Evolutionary conservation across 2,888 invertebrate genomes (phyloP).

Genomic region (Hemicrepidius hirtus): DNA sequence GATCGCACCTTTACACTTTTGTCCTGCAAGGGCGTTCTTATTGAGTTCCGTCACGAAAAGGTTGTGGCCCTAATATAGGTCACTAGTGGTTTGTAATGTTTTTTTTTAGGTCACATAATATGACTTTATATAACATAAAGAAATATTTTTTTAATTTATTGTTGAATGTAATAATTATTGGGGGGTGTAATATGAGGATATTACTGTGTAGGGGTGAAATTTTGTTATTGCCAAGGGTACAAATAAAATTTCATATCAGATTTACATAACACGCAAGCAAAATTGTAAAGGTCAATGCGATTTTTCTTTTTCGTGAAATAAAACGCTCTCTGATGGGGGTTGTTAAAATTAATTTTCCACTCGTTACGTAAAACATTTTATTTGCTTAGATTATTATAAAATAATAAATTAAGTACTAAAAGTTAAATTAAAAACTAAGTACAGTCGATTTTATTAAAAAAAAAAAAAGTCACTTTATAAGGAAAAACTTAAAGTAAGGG

Average conservation of each 20-base stretch:
- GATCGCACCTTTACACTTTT: slow-evolving; percentile 35
- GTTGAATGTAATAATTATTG: neutral
- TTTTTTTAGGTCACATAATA: neutral
- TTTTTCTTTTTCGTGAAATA: slow-evolving; percentile 9
- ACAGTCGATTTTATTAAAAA: neutral
- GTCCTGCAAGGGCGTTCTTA: slow-evolving; percentile 36
- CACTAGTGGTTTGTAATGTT: slow-evolving; percentile 9
- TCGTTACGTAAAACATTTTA: too few species aligned
- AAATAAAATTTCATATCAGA: slow-evolving; percentile 35
- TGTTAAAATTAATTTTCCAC: too few species aligned
- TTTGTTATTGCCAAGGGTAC: slow-evolving; percentile 28
- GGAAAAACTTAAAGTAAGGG: neutral
- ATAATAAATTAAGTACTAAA: neutral
- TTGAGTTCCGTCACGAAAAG: slow-evolving; percentile 42
- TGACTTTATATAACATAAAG: neutral
- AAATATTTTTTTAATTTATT: neutral
- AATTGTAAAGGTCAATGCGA: slow-evolving; percentile 29
- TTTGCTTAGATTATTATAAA: too few species aligned
- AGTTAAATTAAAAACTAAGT: neutral
- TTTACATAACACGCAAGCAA: slow-evolving; percentile 20
- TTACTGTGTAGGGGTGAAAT: neutral
- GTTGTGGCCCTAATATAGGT: slow-evolving; percentile 44
- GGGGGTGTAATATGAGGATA: neutral
- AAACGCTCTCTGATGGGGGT: too few species aligned
- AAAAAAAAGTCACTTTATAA: neutral